Evolutionary conservation across 2,797 vertebrate genomes (phyloP).

Genomic region (Moxostoma hubbsi): DNA sequence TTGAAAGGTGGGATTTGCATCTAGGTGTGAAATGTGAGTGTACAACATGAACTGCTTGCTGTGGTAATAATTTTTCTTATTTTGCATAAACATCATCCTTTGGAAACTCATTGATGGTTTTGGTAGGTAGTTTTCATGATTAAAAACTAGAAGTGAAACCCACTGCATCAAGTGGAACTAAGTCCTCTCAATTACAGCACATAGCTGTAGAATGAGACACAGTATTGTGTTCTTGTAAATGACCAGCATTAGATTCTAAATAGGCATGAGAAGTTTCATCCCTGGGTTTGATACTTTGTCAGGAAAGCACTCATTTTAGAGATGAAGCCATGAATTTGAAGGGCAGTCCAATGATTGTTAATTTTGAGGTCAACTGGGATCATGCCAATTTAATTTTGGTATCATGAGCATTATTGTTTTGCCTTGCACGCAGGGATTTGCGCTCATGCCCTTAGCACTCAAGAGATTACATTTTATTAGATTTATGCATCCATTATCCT

Average conservation of each 20-base stretch:
- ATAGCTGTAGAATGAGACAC: conserved; percentile 77
- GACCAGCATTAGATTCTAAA: conserved; percentile 75
- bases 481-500: conserved; percentile 74
- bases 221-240: conserved; percentile 79
- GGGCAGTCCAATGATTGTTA: conserved; percentile 61
- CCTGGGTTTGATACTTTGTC: conserved; percentile 19
- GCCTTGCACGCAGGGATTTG: conserved; percentile 30
- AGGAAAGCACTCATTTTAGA: conserved; percentile 16
- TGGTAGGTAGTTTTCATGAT: conserved; percentile 86
- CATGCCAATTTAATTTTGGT: conserved; percentile 71
- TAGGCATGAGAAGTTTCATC: conserved; percentile 20
- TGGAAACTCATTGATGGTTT: conserved; percentile 88
- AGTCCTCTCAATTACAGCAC: conserved; percentile 88
- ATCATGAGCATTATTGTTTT: conserved; percentile 45
- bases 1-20: conserved; percentile 85
- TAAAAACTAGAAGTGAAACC: conserved; percentile 80
- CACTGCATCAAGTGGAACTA: conserved; percentile 86
- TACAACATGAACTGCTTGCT: conserved; percentile 83
- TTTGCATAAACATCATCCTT: conserved; percentile 67
- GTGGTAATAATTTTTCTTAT: conserved; percentile 81
- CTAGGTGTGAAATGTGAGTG: conserved; percentile 86
- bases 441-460: conserved; percentile 59
- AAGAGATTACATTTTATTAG: conserved; percentile 78
- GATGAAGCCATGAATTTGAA: conserved; percentile 24
- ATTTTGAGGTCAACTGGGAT: conserved; percentile 55